Evolutionary conservation across 2,797 vertebrate species (phyloP).

Genomic region (Esox lucius): DNA sequence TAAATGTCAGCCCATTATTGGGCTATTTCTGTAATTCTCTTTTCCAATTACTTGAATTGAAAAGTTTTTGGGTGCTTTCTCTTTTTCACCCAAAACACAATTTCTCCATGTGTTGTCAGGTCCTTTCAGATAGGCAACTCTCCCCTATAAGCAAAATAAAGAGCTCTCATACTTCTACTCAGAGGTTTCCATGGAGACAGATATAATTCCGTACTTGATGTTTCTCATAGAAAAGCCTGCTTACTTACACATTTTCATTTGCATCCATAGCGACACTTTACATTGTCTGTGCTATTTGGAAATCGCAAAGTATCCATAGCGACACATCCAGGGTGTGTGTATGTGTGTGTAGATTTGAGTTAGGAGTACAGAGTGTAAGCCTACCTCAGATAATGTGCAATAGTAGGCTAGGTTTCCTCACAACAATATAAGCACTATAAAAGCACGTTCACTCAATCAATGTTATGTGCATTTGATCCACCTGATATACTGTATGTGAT

Average conservation of each 20-base stretch:
- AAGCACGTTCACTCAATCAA: neutral
- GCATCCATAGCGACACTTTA: slow-evolving; percentile 75
- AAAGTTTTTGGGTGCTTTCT: neutral
- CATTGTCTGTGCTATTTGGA: slow-evolving; percentile 70
- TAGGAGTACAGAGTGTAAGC: neutral
- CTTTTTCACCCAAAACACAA: neutral
- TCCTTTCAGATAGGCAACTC: slow-evolving; percentile 58
- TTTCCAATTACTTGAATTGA: neutral
- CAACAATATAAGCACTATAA: neutral
- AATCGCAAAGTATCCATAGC: slow-evolving; percentile 65
- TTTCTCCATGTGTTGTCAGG: slow-evolving; percentile 16
- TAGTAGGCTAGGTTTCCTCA: neutral
- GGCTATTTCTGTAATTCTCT: neutral
- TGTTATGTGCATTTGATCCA: neutral
- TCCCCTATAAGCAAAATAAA: slow-evolving; percentile 63
- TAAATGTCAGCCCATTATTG: neutral
- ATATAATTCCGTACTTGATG: slow-evolving; percentile 74
- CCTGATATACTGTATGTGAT: neutral
- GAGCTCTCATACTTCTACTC: slow-evolving; percentile 61
- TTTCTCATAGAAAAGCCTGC: slow-evolving; percentile 66
- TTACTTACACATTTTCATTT: slow-evolving; percentile 73
- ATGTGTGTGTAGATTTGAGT: slow-evolving; percentile 14
- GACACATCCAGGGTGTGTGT: slow-evolving; percentile 65
- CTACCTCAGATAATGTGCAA: slow-evolving; percentile 54
- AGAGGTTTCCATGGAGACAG: slow-evolving; percentile 73